Conservation (phyloP, 2,113 vertebrate genomes). For the Brachypteracias leptosomus region DNA sequence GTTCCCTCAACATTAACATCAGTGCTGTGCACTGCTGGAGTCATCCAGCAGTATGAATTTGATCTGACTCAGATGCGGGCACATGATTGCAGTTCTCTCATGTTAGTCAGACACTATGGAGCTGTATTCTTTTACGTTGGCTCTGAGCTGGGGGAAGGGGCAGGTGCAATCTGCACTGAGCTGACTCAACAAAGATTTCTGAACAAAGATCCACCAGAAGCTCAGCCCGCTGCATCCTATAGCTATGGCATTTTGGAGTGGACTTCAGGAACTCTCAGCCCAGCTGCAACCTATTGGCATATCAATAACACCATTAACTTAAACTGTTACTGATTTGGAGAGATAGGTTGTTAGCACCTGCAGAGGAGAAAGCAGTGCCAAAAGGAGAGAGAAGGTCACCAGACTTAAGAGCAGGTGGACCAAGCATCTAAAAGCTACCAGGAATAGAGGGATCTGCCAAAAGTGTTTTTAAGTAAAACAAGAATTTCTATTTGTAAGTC, state of each 20-base stretch:
- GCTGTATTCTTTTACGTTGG: background rate
- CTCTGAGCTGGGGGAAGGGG: background rate
- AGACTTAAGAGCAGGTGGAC: background rate
- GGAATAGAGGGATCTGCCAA: background rate
- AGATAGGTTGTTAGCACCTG: background rate
- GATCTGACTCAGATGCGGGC: background rate
- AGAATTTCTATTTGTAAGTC: background rate
- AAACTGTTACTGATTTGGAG: background rate
- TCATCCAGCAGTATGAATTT: background rate
- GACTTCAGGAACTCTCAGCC: background rate
- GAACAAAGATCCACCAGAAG: background rate
- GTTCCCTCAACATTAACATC: background rate
- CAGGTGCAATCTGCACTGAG: background rate
- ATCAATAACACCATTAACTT: background rate
- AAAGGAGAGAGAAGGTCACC: background rate
- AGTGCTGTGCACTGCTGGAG: background rate
- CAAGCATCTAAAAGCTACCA: background rate
- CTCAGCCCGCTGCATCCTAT: background rate
- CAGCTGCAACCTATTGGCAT: background rate
- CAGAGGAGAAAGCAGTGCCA: background rate
- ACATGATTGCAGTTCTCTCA: background rate
- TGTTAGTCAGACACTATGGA: background rate
- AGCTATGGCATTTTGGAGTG: background rate
- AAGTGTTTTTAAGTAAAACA: background rate
- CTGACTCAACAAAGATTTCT: constrained; percentile 22